Evolutionary conservation across 1,140 invertebrate genomes (phyloP), one percentile per base, ranked within the genome.

Genomic region (Parapsyche elsis): DNA sequence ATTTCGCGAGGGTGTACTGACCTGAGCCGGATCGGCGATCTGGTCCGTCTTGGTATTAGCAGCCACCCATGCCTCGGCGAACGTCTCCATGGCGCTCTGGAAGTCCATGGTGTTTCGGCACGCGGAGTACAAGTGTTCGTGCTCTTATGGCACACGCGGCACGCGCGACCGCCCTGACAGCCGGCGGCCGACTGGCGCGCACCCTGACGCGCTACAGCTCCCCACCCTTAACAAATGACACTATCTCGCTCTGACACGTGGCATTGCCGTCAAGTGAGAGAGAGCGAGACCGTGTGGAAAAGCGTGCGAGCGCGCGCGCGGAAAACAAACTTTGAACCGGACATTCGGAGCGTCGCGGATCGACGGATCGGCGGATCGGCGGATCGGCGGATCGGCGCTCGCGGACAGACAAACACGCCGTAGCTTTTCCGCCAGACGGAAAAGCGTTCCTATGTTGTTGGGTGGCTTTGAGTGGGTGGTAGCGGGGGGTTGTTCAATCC

Each of bases 21-120:
- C 92, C 92, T 93, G 93, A 84, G 91, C 88, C 81, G 90, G 86
- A 83, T 91, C 90, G 71, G 86, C 87, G 7, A 88, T 85, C 7
- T 85, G 87, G 84, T 90, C 89, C 80, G 90, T 90, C 86, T 95
- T 95, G 84, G 94, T 94, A 87, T 97, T 97, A 86, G 96, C 96
- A 78, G 96, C 96, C 84, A 97, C 95, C 97, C 97, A 98, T 82
- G 96, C 96, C 90, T 98, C 97, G 73, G 96, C 96, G 88, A 98
- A 98, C 82, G 96, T 97, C 90, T 98, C 96, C 96, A 98, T 97
- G 83, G 96, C 96, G 91, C 95, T 96, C 91, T 97, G 95, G 92
- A 97, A 97, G 94, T 97, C 96, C 96, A 98, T 98, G 59, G 19
- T 77, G 49, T 57, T 38, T 10, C 5, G n/a, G 16, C 38, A 24